phyloP scores from a whole-genome alignment of 2,113 vertebrate genomes.

The Sula dactylatra region DNA sequence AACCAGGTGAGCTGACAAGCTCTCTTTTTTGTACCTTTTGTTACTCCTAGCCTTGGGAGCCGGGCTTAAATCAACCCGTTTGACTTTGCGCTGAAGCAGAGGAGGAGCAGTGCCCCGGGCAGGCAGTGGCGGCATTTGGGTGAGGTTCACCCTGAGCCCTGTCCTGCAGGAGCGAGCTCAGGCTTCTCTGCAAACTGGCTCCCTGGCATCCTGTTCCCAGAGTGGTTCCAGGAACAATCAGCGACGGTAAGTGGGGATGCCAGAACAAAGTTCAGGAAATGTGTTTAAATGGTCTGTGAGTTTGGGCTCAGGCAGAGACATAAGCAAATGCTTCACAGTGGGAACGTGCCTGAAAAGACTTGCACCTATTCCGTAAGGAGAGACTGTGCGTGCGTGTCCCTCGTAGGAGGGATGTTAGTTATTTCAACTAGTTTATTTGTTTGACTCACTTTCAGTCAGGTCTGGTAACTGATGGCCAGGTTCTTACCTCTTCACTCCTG shows the following conservation, averaged over 20 bases:
- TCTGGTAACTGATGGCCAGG: neutral
- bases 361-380: neutral
- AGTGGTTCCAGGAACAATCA: neutral
- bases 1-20: neutral
- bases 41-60: neutral
- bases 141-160: neutral
- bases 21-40: neutral
- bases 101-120: neutral
- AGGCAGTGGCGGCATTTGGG: fast-evolving
- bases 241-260: neutral
- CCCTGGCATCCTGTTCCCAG: neutral
- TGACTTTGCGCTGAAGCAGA: neutral
- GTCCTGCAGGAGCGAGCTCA: neutral
- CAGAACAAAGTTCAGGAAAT: neutral
- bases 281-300: neutral
- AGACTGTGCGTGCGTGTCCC: neutral
- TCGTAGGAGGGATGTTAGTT: neutral
- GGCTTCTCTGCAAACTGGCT: neutral
- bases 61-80: neutral
- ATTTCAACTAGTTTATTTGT: neutral
- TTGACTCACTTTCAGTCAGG: neutral
- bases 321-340: neutral
- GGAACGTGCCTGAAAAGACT: neutral
- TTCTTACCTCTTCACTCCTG: neutral
- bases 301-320: neutral